Conservation (phyloP, 2,888 invertebrate species). For the Hetaerina titia region DNA sequence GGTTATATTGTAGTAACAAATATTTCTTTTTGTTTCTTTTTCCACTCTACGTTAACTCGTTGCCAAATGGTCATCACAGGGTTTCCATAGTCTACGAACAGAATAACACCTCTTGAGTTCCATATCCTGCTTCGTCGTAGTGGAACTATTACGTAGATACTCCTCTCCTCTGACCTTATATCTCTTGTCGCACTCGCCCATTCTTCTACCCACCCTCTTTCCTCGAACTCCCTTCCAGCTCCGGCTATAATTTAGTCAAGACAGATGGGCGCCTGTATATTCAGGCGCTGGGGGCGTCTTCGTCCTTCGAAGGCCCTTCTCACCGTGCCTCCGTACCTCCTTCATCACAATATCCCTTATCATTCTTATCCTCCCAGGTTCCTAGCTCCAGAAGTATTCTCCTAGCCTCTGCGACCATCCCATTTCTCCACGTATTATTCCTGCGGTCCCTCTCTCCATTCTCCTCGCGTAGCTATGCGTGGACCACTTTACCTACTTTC, state of each 20-base stretch:
- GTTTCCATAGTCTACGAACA: neutral
- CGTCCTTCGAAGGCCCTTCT: neutral
- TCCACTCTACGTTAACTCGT: too few relatives aligned
- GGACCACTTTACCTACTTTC: neutral
- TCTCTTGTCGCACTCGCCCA: neutral
- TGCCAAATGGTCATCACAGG: neutral
- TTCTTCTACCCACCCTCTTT: neutral
- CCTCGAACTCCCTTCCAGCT: neutral
- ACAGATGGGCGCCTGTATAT: constrained; percentile 1
- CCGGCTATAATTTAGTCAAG: neutral
- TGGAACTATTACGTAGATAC: neutral
- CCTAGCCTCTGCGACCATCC: neutral
- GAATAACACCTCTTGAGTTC: neutral
- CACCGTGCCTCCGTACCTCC: neutral
- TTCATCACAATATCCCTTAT: constrained; percentile 8
- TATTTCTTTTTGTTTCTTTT: too few relatives aligned
- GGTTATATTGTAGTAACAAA: too few relatives aligned
- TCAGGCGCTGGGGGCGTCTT: neutral
- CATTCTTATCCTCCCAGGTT: neutral
- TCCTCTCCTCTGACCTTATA: neutral
- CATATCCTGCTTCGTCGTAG: neutral
- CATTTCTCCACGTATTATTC: neutral
- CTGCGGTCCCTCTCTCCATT: neutral
- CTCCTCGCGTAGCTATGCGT: neutral
- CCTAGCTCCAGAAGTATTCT: neutral